Evolutionary conservation across 2,113 vertebrate genomes (phyloP), one percentile per base, ranked within the genome.

Genomic region (Nibea albiflora): DNA sequence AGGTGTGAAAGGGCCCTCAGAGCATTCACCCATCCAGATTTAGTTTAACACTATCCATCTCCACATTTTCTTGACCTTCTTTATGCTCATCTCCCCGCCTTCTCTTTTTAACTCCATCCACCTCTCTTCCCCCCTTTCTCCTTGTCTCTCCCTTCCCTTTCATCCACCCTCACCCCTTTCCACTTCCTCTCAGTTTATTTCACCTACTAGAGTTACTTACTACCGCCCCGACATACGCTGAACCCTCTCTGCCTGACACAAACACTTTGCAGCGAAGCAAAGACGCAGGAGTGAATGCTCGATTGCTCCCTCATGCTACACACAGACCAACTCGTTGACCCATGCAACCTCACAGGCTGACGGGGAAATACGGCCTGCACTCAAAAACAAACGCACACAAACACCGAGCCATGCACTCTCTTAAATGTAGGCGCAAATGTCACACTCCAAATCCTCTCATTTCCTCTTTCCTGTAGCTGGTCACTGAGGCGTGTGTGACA

Each of bases 391-490:
- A 74, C 70, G 58, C 82, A 63, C 64, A 53, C 66, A 70, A 28
- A 77, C 46, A 73, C 83, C 49, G 10, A 82, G 44, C 63, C 61
- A 0, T 64, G 35, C 73, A 56, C 83, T 72, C 78, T 70, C 83
- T 80, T 89, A 87, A 85, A 90, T 39, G 79, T 80, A 76, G 56
- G 49, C 49, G 11, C 74, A 81, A 76, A 86, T 85, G 90, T 89
- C 90, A 90, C 89, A 87, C 82, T 86, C 83, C 73, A 78, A 86
- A 88, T 92, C 89, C 86, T 84, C 82, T 90, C 90, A 88, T 92
- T 94, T 94, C 91, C 92, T 92, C 84, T 79, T 92, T 93, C 93
- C 93, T 92, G 92, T 77, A 64, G 93, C 85, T 44, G 89, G 58
- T 90, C 86, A 85, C 47, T 92, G 81, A 89, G 92, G 81, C 91